A percentile compares a stretch with the other conserved stretches of the same genome.
These are phyloP conservation scores for Hippoglossus hippoglossus DNA, from an alignment of 2,797 vertebrate genomes.

Conservation along the genomic window DNA sequence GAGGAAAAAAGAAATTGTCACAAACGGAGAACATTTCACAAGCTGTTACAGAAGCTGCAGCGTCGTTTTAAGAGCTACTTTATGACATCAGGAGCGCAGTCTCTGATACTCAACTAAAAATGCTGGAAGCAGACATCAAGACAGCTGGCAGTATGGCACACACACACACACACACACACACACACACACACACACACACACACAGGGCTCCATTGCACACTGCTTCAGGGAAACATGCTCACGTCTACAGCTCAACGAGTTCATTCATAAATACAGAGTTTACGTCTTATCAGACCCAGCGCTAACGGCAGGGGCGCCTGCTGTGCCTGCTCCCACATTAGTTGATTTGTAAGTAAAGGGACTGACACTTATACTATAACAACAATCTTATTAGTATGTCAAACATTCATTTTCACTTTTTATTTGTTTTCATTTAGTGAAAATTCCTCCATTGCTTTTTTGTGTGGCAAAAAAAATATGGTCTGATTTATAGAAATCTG, in stretches of 20 bases:
- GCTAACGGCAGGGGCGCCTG: not conserved
- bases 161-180: constrained; percentile 13
- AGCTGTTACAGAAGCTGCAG: constrained; percentile 34
- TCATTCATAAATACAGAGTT: constrained; percentile 39
- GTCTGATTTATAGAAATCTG: not conserved
- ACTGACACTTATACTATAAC: not conserved
- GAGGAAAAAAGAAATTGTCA: not conserved
- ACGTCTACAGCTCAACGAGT: not conserved
- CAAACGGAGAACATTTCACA: constrained; percentile 2
- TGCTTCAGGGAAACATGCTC: not conserved
- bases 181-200: constrained; percentile 4
- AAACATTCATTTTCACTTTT: not conserved
- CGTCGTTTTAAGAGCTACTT: constrained; percentile 24
- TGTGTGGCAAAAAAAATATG: no score
- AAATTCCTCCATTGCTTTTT: no score
- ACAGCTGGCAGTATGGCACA: constrained; percentile 25
- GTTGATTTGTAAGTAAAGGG: not conserved
- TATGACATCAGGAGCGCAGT: constrained; percentile 27
- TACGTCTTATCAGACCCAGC: not conserved
- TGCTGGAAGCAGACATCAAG: constrained; percentile 33
- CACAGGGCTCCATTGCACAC: not conserved
- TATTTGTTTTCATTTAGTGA: not conserved
- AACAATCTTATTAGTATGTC: not conserved
- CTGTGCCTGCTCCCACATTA: not conserved
- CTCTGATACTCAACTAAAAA: constrained; percentile 30